Conservation (phyloP, 1,140 invertebrate genomes). For the Episyrphus balteatus region DNA sequence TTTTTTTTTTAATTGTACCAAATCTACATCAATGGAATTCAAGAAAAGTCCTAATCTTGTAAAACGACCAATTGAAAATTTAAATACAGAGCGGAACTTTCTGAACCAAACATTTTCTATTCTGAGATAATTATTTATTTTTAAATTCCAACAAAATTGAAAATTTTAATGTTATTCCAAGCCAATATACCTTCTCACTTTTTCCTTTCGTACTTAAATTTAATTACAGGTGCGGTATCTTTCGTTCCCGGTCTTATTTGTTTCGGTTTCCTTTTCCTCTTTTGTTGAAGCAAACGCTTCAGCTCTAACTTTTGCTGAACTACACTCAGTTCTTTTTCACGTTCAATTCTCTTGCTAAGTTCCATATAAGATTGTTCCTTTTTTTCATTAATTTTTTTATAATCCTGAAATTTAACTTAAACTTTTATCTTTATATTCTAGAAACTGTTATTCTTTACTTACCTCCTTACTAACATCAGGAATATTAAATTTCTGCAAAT, state of each 20-base stretch:
- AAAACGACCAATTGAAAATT: no score
- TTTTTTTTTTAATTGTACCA: no score
- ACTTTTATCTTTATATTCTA: not conserved
- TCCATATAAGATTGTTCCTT: constrained; percentile 53
- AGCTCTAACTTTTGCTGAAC: constrained; percentile 78
- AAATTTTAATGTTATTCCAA: no score
- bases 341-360: constrained; percentile 64
- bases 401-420: constrained; percentile 5
- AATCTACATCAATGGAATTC: no score
- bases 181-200: constrained; percentile 35
- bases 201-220: constrained; percentile 80
- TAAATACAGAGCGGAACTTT: no score
- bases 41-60: no score
- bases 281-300: constrained; percentile 58
- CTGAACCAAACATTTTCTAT: no score
- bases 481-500: constrained; percentile 48
- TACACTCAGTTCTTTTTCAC: constrained; percentile 69
- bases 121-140: no score
- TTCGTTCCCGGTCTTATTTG: constrained; percentile 55
- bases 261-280: constrained; percentile 52
- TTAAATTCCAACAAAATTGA: no score
- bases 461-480: constrained; percentile 44
- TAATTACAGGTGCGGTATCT: constrained; percentile 64
- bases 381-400: constrained; percentile 7
- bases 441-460: constrained; percentile 3